These are phyloP conservation scores for Sesia bembeciformis DNA, from an alignment of 2,888 invertebrate genomes.

Conservation along the genomic window DNA sequence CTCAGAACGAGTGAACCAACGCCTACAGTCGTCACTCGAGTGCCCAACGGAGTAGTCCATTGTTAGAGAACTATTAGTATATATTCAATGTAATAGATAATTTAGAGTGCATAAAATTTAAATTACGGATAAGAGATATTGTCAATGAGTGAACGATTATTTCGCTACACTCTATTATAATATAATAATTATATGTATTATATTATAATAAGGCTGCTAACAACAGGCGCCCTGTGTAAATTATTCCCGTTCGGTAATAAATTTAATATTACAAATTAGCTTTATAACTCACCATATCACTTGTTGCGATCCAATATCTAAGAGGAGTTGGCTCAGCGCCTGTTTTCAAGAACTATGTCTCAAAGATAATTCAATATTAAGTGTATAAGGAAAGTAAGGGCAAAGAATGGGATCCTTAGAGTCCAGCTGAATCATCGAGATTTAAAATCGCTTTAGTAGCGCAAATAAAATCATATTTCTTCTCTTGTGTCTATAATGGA, in stretches of 20 bases:
- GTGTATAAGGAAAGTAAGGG: neutral
- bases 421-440: neutral
- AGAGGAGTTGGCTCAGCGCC: conserved; percentile 2
- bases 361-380: neutral
- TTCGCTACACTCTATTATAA: neutral
- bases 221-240: neutral
- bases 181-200: neutral
- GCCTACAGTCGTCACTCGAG: too few species aligned
- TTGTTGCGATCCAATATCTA: conserved; percentile 3
- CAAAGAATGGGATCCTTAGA: neutral
- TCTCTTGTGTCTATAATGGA: too few species aligned
- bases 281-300: neutral
- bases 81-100: too few species aligned
- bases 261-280: neutral
- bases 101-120: too few species aligned
- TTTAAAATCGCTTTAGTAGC: neutral
- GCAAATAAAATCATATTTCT: neutral
- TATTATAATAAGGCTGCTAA: neutral
- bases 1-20: too few species aligned
- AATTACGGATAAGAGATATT: too few species aligned
- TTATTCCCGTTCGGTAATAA: neutral
- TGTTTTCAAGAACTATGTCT: neutral
- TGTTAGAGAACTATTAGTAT: too few species aligned
- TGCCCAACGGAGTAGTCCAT: too few species aligned
- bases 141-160: too few species aligned